Conservation (phyloP, 2,113 vertebrate species). For the Caloenas nicobarica region DNA sequence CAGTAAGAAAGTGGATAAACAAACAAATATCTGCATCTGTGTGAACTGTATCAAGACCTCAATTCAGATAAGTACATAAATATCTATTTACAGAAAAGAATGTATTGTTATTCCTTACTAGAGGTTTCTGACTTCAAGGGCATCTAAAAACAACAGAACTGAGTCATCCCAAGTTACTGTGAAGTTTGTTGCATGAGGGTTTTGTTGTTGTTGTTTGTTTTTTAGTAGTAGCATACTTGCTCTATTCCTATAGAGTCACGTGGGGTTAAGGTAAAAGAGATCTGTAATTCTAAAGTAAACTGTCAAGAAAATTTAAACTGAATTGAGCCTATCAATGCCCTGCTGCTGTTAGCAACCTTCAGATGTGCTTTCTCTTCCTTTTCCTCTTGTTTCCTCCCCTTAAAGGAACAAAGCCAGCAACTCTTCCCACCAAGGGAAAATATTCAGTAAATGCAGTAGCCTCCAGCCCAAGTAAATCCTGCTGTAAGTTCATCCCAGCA, state of each 20-base stretch:
- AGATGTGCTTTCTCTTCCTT: background rate
- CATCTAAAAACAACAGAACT: background rate
- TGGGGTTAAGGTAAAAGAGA: background rate
- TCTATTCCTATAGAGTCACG: background rate
- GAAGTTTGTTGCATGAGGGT: background rate
- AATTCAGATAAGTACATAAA: background rate
- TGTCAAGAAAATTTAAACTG: conserved; percentile 2
- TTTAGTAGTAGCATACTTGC: background rate
- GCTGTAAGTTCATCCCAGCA: background rate
- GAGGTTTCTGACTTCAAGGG: background rate
- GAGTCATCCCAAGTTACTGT: background rate
- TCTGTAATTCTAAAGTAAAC: conserved; percentile 26
- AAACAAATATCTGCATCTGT: background rate
- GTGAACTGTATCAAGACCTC: background rate
- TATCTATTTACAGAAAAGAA: background rate
- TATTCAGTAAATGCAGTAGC: background rate
- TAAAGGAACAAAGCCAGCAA: background rate
- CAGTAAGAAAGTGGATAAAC: background rate
- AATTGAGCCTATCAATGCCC: background rate
- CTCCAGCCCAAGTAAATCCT: background rate
- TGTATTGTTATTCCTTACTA: background rate
- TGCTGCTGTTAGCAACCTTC: background rate
- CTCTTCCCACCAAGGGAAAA: background rate
- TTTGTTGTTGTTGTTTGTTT: background rate
- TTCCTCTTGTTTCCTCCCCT: background rate